Evolutionary conservation across 2,888 invertebrate species (phyloP).

Genomic region (Dione vanillae): DNA sequence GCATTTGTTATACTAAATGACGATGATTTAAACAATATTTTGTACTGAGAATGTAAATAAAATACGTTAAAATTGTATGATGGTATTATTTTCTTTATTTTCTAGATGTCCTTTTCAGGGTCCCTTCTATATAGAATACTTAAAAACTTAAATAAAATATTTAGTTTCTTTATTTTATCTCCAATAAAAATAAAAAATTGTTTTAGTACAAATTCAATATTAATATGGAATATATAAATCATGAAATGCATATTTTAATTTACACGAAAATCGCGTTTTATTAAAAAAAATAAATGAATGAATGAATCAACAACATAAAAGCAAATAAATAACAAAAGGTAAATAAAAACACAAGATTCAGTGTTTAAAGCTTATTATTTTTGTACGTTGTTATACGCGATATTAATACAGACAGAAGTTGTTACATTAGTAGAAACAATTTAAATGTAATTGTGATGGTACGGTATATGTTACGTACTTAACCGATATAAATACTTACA

Average conservation of each 20-base stretch:
- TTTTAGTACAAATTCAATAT: too few species aligned
- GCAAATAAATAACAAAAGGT: not conserved
- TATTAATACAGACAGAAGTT: slow-evolving; percentile 70
- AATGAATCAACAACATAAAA: not conserved
- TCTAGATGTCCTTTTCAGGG: not conserved
- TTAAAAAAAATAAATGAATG: not conserved
- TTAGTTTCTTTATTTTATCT: too few species aligned
- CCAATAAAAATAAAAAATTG: too few species aligned
- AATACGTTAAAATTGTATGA: slow-evolving; percentile 32
- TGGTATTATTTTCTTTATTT: slow-evolving; percentile 48
- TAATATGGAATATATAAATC: too few species aligned
- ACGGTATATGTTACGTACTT: slow-evolving; percentile 60
- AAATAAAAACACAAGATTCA: slow-evolving; percentile 50
- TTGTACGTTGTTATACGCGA: slow-evolving; percentile 80
- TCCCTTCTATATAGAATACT: too few species aligned
- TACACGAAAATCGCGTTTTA: too few species aligned
- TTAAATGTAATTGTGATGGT: slow-evolving; percentile 46
- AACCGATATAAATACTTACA: slow-evolving; percentile 71
- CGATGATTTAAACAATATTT: slow-evolving; percentile 38
- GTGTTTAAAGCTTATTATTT: slow-evolving; percentile 82
- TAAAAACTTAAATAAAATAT: too few species aligned
- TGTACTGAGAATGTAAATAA: slow-evolving; percentile 48
- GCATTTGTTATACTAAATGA: slow-evolving; percentile 19
- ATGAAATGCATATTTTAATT: too few species aligned
- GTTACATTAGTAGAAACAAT: slow-evolving; percentile 58